phyloP scores from a whole-genome alignment of 2,888 invertebrate species.

The Boloria euphrosyne region DNA sequence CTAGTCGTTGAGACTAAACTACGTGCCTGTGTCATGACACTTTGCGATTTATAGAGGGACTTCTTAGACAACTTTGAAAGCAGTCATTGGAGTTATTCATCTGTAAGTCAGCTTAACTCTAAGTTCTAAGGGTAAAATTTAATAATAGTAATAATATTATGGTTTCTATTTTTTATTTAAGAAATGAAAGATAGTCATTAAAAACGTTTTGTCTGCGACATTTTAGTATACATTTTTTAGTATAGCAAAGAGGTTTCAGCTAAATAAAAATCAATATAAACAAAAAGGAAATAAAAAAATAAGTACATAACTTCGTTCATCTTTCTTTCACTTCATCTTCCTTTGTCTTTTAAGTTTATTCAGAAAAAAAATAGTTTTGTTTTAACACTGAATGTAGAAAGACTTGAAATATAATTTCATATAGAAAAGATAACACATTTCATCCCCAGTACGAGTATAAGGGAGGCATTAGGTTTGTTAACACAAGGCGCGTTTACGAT shows the following conservation, averaged over 20 bases:
- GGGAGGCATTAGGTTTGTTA: conserved; percentile 57
- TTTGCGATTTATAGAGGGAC: conserved; percentile 18
- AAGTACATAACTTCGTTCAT: no score
- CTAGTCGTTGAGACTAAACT: conserved; percentile 15
- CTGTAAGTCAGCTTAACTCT: neutral
- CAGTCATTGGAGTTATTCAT: conserved; percentile 13
- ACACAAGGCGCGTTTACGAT: conserved; percentile 75
- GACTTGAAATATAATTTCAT: neutral
- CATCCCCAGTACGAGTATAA: neutral
- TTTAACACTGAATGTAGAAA: no score
- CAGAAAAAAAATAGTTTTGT: neutral
- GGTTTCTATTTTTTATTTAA: neutral
- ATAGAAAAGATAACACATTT: conserved; percentile 9
- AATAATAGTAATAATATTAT: neutral
- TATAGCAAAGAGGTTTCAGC: no score
- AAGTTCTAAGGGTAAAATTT: no score
- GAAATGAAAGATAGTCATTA: no score
- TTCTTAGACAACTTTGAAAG: conserved; percentile 8
- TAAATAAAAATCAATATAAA: no score
- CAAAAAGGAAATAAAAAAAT: no score
- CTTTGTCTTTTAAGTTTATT: no score
- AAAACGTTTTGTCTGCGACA: no score
- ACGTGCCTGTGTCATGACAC: conserved; percentile 21
- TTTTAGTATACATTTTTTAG: no score
- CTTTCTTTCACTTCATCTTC: no score